Base-by-base conservation (phyloP, 2,888 invertebrate genomes). In the Eupithecia dodoneata region DNA sequence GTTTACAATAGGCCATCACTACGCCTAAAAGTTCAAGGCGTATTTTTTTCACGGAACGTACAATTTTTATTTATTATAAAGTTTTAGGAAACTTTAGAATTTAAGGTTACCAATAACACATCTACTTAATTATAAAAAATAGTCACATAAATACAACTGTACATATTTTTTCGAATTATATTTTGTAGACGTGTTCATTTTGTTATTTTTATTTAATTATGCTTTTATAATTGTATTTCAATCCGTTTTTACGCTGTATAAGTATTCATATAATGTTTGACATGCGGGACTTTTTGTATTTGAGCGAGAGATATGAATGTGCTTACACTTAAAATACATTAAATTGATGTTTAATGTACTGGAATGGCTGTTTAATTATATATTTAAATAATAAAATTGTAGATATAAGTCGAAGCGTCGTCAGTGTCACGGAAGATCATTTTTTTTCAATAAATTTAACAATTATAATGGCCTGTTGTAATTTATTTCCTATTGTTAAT, bases 121-220 rank as follows among this genome's bases (percentile, higher is more conserved):
- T 67, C 52, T 65, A 74, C 70, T 77, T 76, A 55, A 74, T 49
- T 72, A 75, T 76, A 66, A 69, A 76, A 71, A 30, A 76, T 75
- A 79, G 76, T 78, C 74, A 78, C 76, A 73, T 77, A 80, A 84
- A 87, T 86, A 85, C 88, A 86, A 89, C 85, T 93, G 94, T 94
- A 94, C 90, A 94, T 93, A 94, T 89, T 86, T 87, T 89, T 89
- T 92, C 89, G 89, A 94, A 93, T 93, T 94, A 94, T 93, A 94
- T 93, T 92, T 94, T 93, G 93, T 93, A 93, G 92, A 90, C 89
- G 86, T 88, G 79, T 78, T 59, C 10, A 88, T 84, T 80, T 83
- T 85, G 85, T 83, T 83, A n/a, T 85, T 88, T 88, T 83, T 81
- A 85, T 89, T 83, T 81, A 76, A 75, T 66, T 74, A 52, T 71